phyloP scores from a whole-genome alignment of 2,888 invertebrate species.

The Tinea trinotella region DNA sequence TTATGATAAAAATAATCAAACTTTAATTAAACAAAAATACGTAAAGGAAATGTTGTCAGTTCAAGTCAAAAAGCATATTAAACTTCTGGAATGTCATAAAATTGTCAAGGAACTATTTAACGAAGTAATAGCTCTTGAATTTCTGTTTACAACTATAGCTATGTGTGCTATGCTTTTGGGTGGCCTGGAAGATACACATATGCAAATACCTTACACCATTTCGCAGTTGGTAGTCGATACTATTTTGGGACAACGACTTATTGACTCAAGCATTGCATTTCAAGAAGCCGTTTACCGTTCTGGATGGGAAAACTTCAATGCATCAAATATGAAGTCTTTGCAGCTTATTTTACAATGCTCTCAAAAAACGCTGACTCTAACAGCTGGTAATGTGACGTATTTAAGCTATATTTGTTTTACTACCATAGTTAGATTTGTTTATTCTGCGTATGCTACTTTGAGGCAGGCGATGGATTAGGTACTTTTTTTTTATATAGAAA shows the following conservation, averaged over 20 bases:
- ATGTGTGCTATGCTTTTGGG: constrained; percentile 43
- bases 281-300: constrained; percentile 33
- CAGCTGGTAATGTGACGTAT: constrained; percentile 33
- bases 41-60: constrained; percentile 30
- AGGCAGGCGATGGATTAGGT: constrained; percentile 20
- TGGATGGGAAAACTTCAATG: constrained; percentile 36
- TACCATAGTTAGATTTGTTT: constrained; percentile 31
- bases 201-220: constrained; percentile 38
- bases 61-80: constrained; percentile 33
- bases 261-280: constrained; percentile 32
- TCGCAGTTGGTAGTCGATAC: constrained; percentile 38
- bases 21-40: constrained; percentile 30
- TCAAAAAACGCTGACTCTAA: constrained; percentile 33
- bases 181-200: constrained; percentile 40
- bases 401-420: constrained; percentile 32
- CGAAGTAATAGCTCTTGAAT: constrained; percentile 38
- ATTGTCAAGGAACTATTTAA: constrained; percentile 33
- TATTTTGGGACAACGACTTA: constrained; percentile 33
- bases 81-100: constrained; percentile 27
- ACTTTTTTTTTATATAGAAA: neutral
- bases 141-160: constrained; percentile 32
- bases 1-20: neutral
- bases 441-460: constrained; percentile 36
- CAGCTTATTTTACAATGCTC: constrained; percentile 33
- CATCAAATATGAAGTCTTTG: constrained; percentile 32